Conservation (phyloP, 2,113 vertebrate genomes). For the Oryzias woworae region DNA sequence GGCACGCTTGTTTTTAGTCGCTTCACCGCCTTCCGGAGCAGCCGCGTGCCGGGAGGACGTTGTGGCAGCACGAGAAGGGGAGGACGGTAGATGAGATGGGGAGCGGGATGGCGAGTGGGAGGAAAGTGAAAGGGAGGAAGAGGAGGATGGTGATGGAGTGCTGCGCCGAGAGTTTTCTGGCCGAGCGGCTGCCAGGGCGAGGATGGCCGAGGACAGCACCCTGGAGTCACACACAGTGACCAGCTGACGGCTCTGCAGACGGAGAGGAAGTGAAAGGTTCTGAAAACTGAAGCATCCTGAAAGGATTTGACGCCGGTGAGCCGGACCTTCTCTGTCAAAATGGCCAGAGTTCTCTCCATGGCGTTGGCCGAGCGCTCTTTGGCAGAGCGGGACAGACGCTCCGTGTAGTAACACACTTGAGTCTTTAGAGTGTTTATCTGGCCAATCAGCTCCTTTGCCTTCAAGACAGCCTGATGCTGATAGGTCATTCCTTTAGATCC, state of each 20-base stretch:
- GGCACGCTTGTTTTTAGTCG: constrained; percentile 84
- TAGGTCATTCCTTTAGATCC: constrained; percentile 86
- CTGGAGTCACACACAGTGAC: constrained; percentile 96
- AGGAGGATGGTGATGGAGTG: constrained; percentile 86
- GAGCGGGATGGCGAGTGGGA: constrained; percentile 65
- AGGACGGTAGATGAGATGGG: constrained; percentile 78
- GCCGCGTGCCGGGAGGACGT: constrained; percentile 85
- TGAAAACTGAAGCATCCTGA: no score
- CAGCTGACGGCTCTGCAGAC: constrained; percentile 88
- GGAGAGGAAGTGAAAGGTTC: neutral
- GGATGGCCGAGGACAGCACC: constrained; percentile 89
- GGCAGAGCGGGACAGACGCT: constrained; percentile 92
- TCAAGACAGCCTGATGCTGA: constrained; percentile 90
- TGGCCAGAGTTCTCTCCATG: constrained; percentile 93
- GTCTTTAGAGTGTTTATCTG: constrained; percentile 98
- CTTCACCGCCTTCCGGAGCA: constrained; percentile 84
- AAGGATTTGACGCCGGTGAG: no score
- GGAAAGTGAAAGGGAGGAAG: constrained; percentile 88
- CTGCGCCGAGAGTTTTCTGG: constrained; percentile 88
- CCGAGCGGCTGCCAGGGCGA: constrained; percentile 88
- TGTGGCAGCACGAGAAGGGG: constrained; percentile 79
- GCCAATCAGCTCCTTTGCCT: constrained; percentile 95
- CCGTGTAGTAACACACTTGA: constrained; percentile 96
- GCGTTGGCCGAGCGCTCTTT: constrained; percentile 94
- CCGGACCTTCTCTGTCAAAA: constrained; percentile 92